Percentiles rank a stretch among this genome's conserved stretches.
These are phyloP conservation scores for Gavia stellata DNA, from an alignment of 2,113 vertebrate genomes.

Conservation along the genomic window DNA sequence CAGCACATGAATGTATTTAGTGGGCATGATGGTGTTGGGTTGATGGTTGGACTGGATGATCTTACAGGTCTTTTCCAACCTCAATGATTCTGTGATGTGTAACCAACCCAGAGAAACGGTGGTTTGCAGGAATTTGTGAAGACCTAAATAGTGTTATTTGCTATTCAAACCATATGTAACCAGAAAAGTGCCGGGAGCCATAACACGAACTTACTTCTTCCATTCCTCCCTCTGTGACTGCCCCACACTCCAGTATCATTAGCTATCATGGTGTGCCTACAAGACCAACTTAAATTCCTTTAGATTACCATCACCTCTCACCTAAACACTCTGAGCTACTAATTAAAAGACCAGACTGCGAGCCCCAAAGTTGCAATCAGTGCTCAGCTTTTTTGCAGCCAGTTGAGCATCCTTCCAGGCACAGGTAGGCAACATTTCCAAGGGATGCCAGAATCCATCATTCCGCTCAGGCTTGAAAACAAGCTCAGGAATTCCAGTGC, in stretches of 20 bases:
- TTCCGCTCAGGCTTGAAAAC: rapidly evolving
- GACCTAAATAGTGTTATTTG: neutral
- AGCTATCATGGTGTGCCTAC: rapidly evolving
- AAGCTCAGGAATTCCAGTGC: neutral
- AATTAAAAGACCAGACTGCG: neutral
- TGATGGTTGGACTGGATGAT: no score
- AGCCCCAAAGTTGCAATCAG: neutral
- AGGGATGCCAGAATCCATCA: neutral
- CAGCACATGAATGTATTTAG: no score
- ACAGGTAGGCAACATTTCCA: neutral
- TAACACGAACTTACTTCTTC: neutral
- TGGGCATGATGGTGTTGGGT: no score
- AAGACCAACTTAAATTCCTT: neutral
- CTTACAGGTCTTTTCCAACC: no score
- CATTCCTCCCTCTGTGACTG: neutral
- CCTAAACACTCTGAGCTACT: neutral
- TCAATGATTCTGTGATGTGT: no score
- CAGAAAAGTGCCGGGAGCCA: neutral
- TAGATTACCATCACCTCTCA: neutral
- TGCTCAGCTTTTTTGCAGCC: neutral
- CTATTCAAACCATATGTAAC: neutral
- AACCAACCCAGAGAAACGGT: neutral
- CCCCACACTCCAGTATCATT: rapidly evolving
- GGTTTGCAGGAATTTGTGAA: neutral
- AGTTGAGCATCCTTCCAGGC: neutral